phyloP scores from a whole-genome alignment of 2,113 vertebrate species.

The Falcunculus frontatus region DNA sequence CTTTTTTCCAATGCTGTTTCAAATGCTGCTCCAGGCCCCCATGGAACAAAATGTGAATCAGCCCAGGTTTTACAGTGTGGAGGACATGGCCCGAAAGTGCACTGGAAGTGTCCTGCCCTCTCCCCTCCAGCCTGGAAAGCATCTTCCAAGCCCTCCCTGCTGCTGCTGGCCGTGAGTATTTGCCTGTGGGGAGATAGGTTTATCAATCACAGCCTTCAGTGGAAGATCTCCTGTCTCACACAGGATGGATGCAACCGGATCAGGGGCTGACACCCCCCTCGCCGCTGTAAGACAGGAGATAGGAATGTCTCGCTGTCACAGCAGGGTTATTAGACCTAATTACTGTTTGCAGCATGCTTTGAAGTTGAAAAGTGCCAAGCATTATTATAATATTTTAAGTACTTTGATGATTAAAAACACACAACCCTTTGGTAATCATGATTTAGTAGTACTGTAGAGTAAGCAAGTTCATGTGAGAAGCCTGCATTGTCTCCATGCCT shows the following conservation, averaged over 20 bases:
- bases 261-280: background rate
- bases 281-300: background rate
- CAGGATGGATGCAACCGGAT: background rate
- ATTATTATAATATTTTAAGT: constrained; percentile 48
- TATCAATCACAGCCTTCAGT: background rate
- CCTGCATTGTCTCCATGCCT: background rate
- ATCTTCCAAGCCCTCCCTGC: background rate
- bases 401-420: constrained; percentile 42
- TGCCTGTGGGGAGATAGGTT: background rate
- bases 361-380: constrained; percentile 32
- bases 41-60: background rate
- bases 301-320: constrained; percentile 25
- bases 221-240: background rate
- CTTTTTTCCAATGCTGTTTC: background rate
- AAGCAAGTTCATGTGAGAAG: constrained; percentile 45
- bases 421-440: background rate
- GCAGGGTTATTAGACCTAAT: constrained; percentile 38
- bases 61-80: background rate
- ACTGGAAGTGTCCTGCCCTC: background rate
- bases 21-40: background rate
- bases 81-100: background rate
- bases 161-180: background rate
- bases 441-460: background rate
- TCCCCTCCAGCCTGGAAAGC: background rate
- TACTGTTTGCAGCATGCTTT: background rate